Base-by-base conservation (phyloP, 2,113 vertebrate genomes). In the Garra rufa region DNA sequence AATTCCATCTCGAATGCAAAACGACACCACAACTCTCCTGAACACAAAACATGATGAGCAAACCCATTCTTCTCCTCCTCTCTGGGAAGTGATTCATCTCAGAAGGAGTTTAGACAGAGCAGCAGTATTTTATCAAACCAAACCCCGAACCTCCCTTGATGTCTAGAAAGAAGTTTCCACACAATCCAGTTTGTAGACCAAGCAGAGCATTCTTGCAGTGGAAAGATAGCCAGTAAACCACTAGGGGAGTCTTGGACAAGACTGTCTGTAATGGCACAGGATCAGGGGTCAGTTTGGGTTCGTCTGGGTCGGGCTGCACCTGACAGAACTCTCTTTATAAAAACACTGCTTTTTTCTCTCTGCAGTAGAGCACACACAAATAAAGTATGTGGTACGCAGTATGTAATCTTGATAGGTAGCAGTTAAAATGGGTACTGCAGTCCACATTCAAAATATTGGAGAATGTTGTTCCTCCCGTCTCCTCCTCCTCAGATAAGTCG, bases 151-250 rank as follows among this genome's bases (percentile, higher is more conserved):
- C 30, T 59, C 52, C 52, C 30, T 77, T 77, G 75, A 57, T 77
- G 75, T 57, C 50, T 41, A 57, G 26, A 76, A 41, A 57, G 52
- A 30, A 9, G 30, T 77, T 77, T 59, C 52, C 75, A 57, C 28
- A 59, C 26, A 5, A 57, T 77, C 74, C 75, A 55, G 24, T 38
- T 69, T 34, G 71, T 19, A 75, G 44, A 50, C 44, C 28, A 38
- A 34, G 28, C 28, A 24, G 26, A 50, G 59, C 83, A 76, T 61
- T 67, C 70, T 76, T 82, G 8, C 59, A 26, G 69, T 84, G 86
- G 5, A 69, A 82, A 43, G 34, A 73, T 24, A 57, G 50, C 34
- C 74, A 28, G 24, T 83, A 71, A 30, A 76, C 55, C 41, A 50
- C n/a, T 65, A 73, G n/a, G 61, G 41, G 59, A 59, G 55, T 75